These are phyloP conservation scores for Ctenodactylus gundi DNA, from an alignment of 2,113 vertebrate species.

Conservation along the genomic window DNA sequence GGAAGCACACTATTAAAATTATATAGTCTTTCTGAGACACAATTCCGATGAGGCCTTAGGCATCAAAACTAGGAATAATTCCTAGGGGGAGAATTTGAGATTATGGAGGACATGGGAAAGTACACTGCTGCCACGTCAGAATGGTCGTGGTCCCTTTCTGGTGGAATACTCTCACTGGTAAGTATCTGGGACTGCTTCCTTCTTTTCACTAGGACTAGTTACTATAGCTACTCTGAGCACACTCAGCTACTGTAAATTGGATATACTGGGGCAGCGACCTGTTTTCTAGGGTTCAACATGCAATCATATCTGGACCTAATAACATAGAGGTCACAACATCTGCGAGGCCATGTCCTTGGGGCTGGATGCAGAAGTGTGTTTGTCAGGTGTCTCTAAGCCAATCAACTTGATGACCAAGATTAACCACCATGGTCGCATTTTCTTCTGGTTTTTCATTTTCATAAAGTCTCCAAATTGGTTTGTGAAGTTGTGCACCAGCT, in stretches of 20 bases:
- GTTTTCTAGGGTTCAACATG: not conserved
- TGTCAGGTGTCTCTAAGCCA: not conserved
- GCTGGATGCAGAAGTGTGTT: not conserved
- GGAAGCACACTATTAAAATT: slow-evolving; percentile 15
- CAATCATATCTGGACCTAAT: not conserved
- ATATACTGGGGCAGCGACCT: not conserved
- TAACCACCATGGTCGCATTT: not conserved
- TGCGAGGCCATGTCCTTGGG: not conserved
- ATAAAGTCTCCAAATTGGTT: slow-evolving; percentile 12
- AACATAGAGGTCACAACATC: not conserved
- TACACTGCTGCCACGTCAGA: not conserved
- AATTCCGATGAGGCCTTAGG: not conserved
- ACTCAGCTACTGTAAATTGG: not conserved
- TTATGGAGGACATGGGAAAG: not conserved
- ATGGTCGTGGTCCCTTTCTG: not conserved
- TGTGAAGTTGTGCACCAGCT: not conserved
- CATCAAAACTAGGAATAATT: not conserved
- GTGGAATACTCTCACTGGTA: not conserved
- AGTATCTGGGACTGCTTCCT: not conserved
- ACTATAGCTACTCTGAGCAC: not conserved
- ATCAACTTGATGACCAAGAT: not conserved
- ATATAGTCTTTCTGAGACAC: not conserved
- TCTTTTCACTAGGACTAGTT: not conserved
- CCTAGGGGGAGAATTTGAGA: not conserved
- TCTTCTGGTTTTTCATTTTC: not conserved